phyloP scores from a whole-genome alignment of 2,888 invertebrate genomes.

The Chydorus sphaericus region DNA sequence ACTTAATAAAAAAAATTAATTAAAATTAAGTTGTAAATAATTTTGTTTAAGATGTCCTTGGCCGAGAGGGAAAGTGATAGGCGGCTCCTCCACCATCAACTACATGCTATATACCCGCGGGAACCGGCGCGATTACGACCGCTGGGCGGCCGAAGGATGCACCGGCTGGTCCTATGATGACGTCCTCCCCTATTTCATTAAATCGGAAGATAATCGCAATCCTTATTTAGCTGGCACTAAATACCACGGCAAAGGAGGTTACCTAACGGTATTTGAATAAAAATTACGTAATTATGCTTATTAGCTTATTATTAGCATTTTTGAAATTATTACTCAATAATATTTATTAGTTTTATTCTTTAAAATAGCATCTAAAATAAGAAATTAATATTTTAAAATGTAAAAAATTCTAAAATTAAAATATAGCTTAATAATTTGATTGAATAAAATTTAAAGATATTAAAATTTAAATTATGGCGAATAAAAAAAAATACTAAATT shows the following conservation, averaged over 20 bases:
- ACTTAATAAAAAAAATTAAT: not conserved
- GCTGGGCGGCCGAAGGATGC: conserved; percentile 70
- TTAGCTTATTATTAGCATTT: too few species aligned
- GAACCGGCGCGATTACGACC: conserved; percentile 70
- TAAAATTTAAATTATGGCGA: too few species aligned
- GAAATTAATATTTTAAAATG: too few species aligned
- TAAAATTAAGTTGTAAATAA: not conserved
- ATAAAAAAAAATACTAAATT: too few species aligned
- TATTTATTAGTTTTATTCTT: too few species aligned
- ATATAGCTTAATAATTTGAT: too few species aligned
- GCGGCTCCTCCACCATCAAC: conserved; percentile 74
- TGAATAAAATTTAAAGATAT: too few species aligned
- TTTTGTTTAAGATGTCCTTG: not conserved
- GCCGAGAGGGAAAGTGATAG: conserved; percentile 32
- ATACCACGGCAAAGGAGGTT: conserved; percentile 63
- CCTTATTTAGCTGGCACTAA: conserved; percentile 58
- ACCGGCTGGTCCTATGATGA: conserved; percentile 72
- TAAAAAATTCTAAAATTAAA: too few species aligned
- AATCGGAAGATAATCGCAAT: conserved; percentile 76
- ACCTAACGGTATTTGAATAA: conserved; percentile 70
- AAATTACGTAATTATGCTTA: too few species aligned
- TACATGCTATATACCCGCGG: conserved; percentile 86
- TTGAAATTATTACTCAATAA: too few species aligned
- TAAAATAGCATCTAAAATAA: too few species aligned
- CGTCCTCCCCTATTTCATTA: conserved; percentile 67